Evolutionary conservation across 2,888 invertebrate species (phyloP), one percentile per base, ranked within the genome.

Genomic region (Drosophila cracens): DNA sequence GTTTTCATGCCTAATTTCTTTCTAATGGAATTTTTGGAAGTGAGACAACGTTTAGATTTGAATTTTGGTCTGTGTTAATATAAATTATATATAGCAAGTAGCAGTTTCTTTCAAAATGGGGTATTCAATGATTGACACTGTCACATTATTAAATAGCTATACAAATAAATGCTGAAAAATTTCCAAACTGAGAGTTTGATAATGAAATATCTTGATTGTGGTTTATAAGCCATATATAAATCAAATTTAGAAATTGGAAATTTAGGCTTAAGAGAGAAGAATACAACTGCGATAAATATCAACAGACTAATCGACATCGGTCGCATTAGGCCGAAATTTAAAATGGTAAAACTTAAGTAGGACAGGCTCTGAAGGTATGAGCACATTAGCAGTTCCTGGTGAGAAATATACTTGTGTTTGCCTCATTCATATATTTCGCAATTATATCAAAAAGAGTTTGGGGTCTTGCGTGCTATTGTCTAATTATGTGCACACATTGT

Each of bases 401-500:
- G 10, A 13, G 5, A 38, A 25, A 38, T 25, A 29, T 11, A 4
- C 21, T 29, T 57, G 21, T 3, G 3, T 4, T 7, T 7, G 4
- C 11, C 16, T 6, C 8, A 13, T n/a, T 31, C 38, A 25, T 2
- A 52, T 25, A 21, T 6, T 8, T 29, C 6, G 4, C 27, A 36
- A 36, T 34, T 18, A 6, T n/a, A 25, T 48, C 13, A 6, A 2
- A 40, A 40, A 16, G 1, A 27, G 8, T 18, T 48, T 27, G 27
- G 8, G 31, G 6, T 33, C 13, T 53, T 64, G 59, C 54, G 62
- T 62, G 53, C 38, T 38, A 51, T 38, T 36, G 49, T 58, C 62
- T 74, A 69, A 69, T 53, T 61, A 58, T 36, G 27, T 38, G n/a
- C 13, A 48, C 52, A 56, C 11, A 21, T 62, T 38, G 6, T 29